Conservation (phyloP, 1,140 invertebrate genomes). For the Babylonia areolata region DNA sequence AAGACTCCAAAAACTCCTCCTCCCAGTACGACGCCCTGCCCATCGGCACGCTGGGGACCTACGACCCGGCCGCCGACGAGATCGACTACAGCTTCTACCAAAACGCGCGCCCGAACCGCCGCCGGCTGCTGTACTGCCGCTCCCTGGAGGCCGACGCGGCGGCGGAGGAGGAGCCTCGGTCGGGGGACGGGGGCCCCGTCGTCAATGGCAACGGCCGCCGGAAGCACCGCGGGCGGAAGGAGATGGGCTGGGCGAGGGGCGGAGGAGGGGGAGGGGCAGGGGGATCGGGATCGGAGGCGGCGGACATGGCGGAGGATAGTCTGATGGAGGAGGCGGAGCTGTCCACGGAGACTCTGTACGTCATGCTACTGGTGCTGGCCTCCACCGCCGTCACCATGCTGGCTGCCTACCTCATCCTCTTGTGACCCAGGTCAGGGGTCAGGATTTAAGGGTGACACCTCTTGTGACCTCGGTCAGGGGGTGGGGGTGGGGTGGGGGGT, state of each 20-base stretch:
- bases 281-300: neutral
- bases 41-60: slow-evolving; percentile 16
- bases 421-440: neutral
- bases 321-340: slow-evolving; percentile 19
- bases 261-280: neutral
- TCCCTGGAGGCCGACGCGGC: neutral
- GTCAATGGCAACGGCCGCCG: neutral
- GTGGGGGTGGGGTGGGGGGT: no score
- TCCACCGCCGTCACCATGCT: slow-evolving; percentile 24
- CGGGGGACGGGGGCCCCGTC: neutral
- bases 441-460: no score
- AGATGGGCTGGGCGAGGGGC: neutral
- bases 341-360: slow-evolving; percentile 30
- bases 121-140: slow-evolving; percentile 8
- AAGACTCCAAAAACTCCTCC: no score
- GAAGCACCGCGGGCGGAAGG: no score
- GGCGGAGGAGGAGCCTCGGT: neutral
- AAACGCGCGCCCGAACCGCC: slow-evolving; percentile 19
- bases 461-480: no score
- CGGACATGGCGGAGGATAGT: neutral
- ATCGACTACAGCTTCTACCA: slow-evolving; percentile 34
- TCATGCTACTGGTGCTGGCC: slow-evolving; percentile 27
- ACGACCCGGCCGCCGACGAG: slow-evolving; percentile 35
- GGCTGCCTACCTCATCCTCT: slow-evolving; percentile 23
- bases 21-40: slow-evolving; percentile 33